These are phyloP conservation scores for Drosophila cognata DNA, from an alignment of 2,888 invertebrate species.

Conservation along the genomic window DNA sequence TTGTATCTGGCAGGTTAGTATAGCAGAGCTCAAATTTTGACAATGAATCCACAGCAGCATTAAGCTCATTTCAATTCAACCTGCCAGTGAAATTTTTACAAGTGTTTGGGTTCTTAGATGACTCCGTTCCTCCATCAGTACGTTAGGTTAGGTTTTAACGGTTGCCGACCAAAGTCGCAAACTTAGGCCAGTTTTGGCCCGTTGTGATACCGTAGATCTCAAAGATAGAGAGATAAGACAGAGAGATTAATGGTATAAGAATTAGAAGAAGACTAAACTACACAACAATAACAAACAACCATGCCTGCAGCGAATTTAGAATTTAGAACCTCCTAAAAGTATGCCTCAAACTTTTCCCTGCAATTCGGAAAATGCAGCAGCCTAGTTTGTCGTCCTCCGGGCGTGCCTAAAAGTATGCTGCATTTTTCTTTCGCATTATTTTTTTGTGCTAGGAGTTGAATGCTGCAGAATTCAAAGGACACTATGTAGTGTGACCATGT, in stretches of 20 bases:
- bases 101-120: background rate
- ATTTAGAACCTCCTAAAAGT: background rate
- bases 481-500: background rate
- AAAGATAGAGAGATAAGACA: background rate
- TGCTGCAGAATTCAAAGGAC: background rate
- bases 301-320: too few relatives aligned
- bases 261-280: too few relatives aligned
- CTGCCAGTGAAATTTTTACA: background rate
- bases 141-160: too few relatives aligned
- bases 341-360: background rate
- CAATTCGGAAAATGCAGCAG: too few relatives aligned
- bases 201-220: too few relatives aligned
- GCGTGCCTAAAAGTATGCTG: background rate
- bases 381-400: too few relatives aligned
- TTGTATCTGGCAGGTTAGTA: background rate
- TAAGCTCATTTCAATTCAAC: background rate
- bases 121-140: too few relatives aligned
- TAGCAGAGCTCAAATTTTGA: conserved; percentile 9
- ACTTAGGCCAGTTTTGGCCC: too few relatives aligned
- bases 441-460: background rate
- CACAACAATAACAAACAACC: too few relatives aligned
- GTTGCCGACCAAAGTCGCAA: too few relatives aligned
- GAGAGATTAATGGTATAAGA: too few relatives aligned
- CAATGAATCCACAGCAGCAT: conserved; percentile 12
- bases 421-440: background rate